Evolutionary conservation across 2,888 invertebrate species (phyloP).

Genomic region (Brachyptera risi): DNA sequence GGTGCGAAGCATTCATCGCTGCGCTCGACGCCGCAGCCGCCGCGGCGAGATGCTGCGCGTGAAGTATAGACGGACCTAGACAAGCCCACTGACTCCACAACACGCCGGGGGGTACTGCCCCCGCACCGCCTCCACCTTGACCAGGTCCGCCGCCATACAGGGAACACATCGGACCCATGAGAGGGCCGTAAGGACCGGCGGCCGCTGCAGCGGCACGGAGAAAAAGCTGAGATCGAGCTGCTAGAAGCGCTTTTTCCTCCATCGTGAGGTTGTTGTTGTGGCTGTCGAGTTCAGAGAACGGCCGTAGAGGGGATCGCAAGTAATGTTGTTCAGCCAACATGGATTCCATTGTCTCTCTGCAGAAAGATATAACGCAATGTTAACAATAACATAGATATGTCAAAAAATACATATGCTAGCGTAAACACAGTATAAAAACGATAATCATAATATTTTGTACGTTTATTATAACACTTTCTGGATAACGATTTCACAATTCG

Average conservation of each 20-base stretch:
- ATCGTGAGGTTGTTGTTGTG: constrained; percentile 52
- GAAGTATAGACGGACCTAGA: constrained; percentile 59
- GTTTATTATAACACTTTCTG: no score
- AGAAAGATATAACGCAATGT: no score
- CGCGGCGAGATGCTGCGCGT: constrained; percentile 57
- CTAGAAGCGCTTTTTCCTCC: constrained; percentile 73
- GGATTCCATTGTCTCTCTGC: constrained; percentile 86
- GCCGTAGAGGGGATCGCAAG: constrained; percentile 69
- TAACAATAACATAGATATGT: no score
- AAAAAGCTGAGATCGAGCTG: constrained; percentile 70
- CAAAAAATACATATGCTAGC: no score
- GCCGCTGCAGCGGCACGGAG: constrained; percentile 61
- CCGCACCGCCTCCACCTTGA: constrained; percentile 45
- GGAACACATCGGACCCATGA: constrained; percentile 50
- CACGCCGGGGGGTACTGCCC: constrained; percentile 48
- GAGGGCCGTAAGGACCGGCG: constrained; percentile 52
- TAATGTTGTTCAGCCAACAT: constrained; percentile 83
- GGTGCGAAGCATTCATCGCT: constrained; percentile 24
- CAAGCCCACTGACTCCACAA: constrained; percentile 72
- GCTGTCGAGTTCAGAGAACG: constrained; percentile 65
- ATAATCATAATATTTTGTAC: no score
- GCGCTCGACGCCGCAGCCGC: constrained; percentile 42
- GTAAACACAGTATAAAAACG: no score
- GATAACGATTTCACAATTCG: no score
- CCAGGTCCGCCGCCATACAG: constrained; percentile 38